These are phyloP conservation scores for Drosophila nr. medialis DNA, from an alignment of 2,888 invertebrate species.

Conservation along the genomic window DNA sequence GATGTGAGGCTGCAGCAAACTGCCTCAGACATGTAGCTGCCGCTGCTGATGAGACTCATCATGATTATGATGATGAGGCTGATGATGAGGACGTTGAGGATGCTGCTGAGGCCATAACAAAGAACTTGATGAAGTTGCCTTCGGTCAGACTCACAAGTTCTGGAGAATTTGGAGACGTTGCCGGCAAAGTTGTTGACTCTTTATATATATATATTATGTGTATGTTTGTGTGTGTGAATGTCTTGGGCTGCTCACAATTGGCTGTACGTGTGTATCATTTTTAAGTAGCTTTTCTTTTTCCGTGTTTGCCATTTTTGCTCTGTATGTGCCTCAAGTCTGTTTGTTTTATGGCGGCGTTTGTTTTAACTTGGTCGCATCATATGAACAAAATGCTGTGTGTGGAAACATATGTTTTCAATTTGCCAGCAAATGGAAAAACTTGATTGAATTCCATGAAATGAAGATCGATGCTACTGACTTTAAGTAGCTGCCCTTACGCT, in stretches of 20 bases:
- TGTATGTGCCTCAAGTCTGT: conserved; percentile 50
- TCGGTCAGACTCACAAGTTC: conserved; percentile 54
- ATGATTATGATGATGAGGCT: conserved; percentile 37
- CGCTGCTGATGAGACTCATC: conserved; percentile 58
- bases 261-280: conserved; percentile 80
- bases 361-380: conserved; percentile 55
- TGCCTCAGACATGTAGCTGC: conserved; percentile 62
- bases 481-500: conserved; percentile 12
- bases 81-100: conserved; percentile 44
- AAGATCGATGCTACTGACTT: conserved; percentile 52
- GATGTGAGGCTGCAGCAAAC: conserved; percentile 36
- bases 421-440: conserved; percentile 78
- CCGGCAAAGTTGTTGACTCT: conserved; percentile 72
- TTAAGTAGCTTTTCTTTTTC: conserved; percentile 70
- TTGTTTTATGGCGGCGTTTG: conserved; percentile 68
- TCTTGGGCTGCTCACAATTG: conserved; percentile 68
- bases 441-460: conserved; percentile 71
- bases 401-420: conserved; percentile 77
- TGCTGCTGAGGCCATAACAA: conserved; percentile 61
- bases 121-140: conserved; percentile 73
- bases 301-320: conserved; percentile 40
- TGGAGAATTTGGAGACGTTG: conserved; percentile 63
- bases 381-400: conserved; percentile 36
- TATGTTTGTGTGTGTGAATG: conserved; percentile 17
- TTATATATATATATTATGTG: not conserved